phyloP scores from a whole-genome alignment of 2,888 invertebrate genomes.

The Himalopsyche japonica region DNA sequence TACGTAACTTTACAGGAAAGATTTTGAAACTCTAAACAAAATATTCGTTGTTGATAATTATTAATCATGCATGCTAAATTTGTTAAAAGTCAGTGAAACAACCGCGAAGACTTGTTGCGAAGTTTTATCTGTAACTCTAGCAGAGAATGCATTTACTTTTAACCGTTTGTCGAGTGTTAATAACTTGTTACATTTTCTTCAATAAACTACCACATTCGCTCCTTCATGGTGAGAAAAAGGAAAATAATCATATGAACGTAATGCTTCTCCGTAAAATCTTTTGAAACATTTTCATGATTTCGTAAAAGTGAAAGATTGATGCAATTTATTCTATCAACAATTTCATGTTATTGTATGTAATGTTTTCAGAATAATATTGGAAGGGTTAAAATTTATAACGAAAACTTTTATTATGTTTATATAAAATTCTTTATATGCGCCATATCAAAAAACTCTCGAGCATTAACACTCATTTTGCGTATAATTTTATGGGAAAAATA shows the following conservation, averaged over 20 bases:
- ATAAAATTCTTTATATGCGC: too few relatives aligned
- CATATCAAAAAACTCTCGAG: too few relatives aligned
- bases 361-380: too few relatives aligned
- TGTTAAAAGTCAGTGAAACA: background rate
- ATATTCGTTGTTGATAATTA: background rate
- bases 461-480: too few relatives aligned
- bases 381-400: too few relatives aligned
- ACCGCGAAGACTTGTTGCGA: background rate
- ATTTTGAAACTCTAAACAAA: background rate
- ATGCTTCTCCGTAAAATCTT: background rate
- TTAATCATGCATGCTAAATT: background rate
- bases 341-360: too few relatives aligned
- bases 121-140: background rate
- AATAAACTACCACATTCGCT: background rate
- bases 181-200: background rate
- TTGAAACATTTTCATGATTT: background rate
- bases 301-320: background rate
- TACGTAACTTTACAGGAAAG: background rate
- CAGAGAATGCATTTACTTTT: background rate
- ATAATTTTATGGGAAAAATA: too few relatives aligned
- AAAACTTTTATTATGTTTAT: too few relatives aligned
- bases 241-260: background rate
- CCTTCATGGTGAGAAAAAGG: background rate
- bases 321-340: background rate
- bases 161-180: background rate